A percentile compares a stretch with the other conserved stretches of the same genome.
These are phyloP conservation scores for Nycteola revayana DNA, from an alignment of 2,888 invertebrate species.

Conservation along the genomic window DNA sequence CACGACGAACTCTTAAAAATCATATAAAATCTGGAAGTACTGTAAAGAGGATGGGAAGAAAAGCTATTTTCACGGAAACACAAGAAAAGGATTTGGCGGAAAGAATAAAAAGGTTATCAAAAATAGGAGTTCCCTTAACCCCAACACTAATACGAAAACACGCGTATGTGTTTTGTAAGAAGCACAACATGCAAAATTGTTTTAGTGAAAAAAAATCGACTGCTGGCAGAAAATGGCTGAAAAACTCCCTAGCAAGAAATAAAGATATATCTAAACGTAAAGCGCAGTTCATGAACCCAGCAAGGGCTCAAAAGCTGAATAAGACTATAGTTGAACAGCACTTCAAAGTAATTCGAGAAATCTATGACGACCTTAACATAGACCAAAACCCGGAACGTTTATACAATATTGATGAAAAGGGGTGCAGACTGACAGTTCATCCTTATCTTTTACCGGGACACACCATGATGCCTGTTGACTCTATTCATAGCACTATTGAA, in stretches of 20 bases:
- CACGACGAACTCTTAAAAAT: constrained; percentile 2
- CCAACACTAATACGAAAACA: neutral
- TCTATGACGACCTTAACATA: constrained; percentile 19
- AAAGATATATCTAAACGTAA: neutral
- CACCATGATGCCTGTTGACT: too few relatives aligned
- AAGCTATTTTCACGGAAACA: too few relatives aligned
- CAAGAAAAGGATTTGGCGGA: too few relatives aligned
- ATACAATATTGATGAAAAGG: constrained; percentile 27
- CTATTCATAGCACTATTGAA: too few relatives aligned
- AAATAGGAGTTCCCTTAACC: neutral
- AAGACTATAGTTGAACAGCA: neutral
- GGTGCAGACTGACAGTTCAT: constrained; percentile 18
- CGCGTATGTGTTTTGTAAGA: neutral
- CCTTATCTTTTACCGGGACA: too few relatives aligned
- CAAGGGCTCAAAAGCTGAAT: neutral
- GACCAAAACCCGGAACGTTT: constrained; percentile 16
- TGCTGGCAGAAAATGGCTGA: neutral
- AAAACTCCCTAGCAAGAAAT: neutral
- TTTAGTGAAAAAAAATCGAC: neutral
- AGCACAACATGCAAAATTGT: neutral
- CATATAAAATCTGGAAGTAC: too few relatives aligned
- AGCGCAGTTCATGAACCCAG: neutral
- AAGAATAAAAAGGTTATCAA: too few relatives aligned
- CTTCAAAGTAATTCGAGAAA: neutral
- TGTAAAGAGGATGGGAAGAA: too few relatives aligned